Base-by-base conservation (phyloP, 2,888 invertebrate species). In the Cheilosia vulpina region DNA sequence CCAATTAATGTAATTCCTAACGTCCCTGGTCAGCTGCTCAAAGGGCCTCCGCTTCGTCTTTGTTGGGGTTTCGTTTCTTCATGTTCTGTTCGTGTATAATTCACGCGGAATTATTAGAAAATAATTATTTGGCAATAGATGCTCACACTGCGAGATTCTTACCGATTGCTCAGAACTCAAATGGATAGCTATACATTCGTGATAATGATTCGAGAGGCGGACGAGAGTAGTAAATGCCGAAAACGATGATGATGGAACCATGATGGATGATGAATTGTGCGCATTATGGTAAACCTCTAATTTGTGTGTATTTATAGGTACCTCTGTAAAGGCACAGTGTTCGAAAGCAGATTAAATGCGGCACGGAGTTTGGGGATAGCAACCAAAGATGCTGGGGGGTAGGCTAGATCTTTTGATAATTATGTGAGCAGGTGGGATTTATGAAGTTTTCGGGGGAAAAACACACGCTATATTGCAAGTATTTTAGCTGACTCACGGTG, bases 61-160 rank as follows among this genome's bases (percentile, higher is more conserved):
- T 45, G 45, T 17, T 2, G 27, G n/a, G 11, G 17, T 45, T 19
- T 63, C 3, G 17, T 19, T n/a, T 38, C 17, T 11, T 24, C n/a
- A 13, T 17, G 19, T n/a, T 31, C 19, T 38, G 4, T 38, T 38
- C 21, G 41, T 62, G 11, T 34, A 72, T 15, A 53, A 63, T 77
- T 52, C 52, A 57, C 50, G 55, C 45, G 41, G 19, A 71, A 75
- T 75, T 80, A 80, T 80, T 73, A 80, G 80, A 73, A 80, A 68
- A 63, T 66, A 80, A 80, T 80, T 80, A 73, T 66, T 50, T 62
- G 73, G 62, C 66, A 80, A 80, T 73, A 68, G 73, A 80, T 80
- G 68, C 80, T 73, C 73, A 80, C 73, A 80, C 80, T 80, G 62
- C 21, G 68, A 47, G 47, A 68, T 45, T 73, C 58, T 34, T 55